phyloP scores from a whole-genome alignment of 2,113 vertebrate species.

The Pterophyllum scalare region DNA sequence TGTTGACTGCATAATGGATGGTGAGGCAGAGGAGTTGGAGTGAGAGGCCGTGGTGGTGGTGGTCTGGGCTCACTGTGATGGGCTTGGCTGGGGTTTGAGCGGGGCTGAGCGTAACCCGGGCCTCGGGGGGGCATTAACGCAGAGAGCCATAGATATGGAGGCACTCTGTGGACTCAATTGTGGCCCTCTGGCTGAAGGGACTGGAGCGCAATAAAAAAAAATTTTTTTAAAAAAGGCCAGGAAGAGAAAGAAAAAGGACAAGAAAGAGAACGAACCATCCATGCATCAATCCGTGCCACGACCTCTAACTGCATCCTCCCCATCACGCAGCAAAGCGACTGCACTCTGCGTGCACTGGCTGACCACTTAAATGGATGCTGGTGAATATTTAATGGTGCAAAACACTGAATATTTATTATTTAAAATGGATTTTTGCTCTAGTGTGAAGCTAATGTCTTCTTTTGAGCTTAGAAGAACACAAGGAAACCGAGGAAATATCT shows the following conservation, averaged over 20 bases:
- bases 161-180: slow-evolving; percentile 65
- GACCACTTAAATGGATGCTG: slow-evolving; percentile 68
- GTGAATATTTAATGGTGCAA: slow-evolving; percentile 74
- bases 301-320: slow-evolving; percentile 12
- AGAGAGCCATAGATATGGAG: slow-evolving; percentile 68
- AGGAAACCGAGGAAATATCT: slow-evolving; percentile 18
- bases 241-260: slow-evolving; percentile 38
- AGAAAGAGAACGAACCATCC: slow-evolving; percentile 35
- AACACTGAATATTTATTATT: slow-evolving; percentile 76
- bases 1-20: slow-evolving; percentile 72
- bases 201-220: slow-evolving; percentile 38
- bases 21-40: slow-evolving; percentile 38
- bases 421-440: slow-evolving; percentile 64
- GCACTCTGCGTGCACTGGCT: slow-evolving; percentile 29
- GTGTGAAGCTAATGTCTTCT: slow-evolving; percentile 51
- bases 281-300: slow-evolving; percentile 26
- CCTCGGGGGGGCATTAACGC: slow-evolving; percentile 78
- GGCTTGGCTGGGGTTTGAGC: slow-evolving; percentile 45
- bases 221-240: not conserved
- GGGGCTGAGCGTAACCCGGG: slow-evolving; percentile 30
- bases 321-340: slow-evolving; percentile 9
- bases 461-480: slow-evolving; percentile 33
- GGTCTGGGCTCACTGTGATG: slow-evolving; percentile 44
- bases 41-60: slow-evolving; percentile 36
- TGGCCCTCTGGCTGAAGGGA: slow-evolving; percentile 62